A percentile compares a stretch with the other conserved stretches of the same genome.
Conservation (phyloP, 2,888 invertebrate genomes). For the Acanthosoma haemorrhoidale region DNA sequence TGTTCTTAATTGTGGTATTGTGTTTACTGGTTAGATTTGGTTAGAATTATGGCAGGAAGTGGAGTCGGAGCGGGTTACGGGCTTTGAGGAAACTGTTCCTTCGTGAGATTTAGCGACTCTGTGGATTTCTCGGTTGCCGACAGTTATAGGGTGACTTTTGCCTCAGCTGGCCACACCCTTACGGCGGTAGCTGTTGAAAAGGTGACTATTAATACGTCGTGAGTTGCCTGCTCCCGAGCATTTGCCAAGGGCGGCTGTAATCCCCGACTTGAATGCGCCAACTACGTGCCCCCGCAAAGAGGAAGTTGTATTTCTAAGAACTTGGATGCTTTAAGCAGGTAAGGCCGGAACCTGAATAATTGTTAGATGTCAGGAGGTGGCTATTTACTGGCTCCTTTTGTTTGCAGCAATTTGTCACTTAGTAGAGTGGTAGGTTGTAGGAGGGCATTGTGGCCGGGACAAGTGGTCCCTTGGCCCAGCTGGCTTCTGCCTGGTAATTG, state of each 20-base stretch:
- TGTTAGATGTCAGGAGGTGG: not conserved
- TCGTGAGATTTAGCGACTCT: too few species aligned
- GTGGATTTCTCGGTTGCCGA: too few species aligned
- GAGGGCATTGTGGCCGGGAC: not conserved
- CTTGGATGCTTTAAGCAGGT: conserved; percentile 15
- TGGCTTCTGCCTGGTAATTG: not conserved
- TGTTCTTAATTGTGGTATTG: too few species aligned
- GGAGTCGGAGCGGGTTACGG: too few species aligned
- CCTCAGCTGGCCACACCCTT: too few species aligned
- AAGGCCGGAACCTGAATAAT: conserved; percentile 14
- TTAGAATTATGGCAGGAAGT: too few species aligned
- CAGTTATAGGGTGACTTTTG: too few species aligned
- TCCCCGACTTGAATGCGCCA: conserved; percentile 13
- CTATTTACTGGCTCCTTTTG: conserved; percentile 8
- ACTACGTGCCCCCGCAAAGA: conserved; percentile 26
- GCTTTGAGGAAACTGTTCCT: too few species aligned
- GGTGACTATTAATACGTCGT: conserved; percentile 3
- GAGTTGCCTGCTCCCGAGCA: not conserved
- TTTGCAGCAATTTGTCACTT: conserved; percentile 28
- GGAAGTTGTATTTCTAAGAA: conserved; percentile 24
- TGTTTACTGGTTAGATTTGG: too few species aligned
- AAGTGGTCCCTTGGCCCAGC: conserved; percentile 4
- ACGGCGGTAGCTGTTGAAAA: too few species aligned
- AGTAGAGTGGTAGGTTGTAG: not conserved
- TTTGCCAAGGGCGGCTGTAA: conserved; percentile 1